Conservation (phyloP, 2,888 invertebrate species). For the Pristionchus entomophagus region DNA sequence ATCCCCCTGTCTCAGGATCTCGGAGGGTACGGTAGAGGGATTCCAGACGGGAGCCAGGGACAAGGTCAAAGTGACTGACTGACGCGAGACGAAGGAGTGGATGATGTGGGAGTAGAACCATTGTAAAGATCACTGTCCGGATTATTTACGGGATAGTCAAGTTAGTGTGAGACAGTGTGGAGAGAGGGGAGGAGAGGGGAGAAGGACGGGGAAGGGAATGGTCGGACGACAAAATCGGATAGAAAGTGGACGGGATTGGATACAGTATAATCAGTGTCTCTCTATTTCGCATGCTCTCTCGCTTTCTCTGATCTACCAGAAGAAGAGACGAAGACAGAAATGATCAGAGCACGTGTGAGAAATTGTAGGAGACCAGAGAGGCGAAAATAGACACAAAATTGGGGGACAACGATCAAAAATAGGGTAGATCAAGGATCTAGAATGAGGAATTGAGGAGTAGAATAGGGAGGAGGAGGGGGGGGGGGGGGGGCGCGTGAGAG, state of each 20-base stretch:
- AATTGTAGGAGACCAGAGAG: conserved; percentile 30
- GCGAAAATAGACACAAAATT: neutral
- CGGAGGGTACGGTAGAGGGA: neutral
- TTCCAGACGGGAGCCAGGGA: neutral
- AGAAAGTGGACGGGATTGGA: conserved; percentile 41
- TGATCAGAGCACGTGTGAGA: conserved; percentile 30
- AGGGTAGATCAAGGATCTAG: neutral
- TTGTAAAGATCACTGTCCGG: conserved; percentile 18
- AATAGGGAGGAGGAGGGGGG: neutral
- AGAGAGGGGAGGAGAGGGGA: neutral
- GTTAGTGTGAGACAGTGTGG: conserved; percentile 45
- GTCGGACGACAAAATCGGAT: conserved; percentile 5
- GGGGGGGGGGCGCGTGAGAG: neutral
- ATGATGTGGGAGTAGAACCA: conserved; percentile 1
- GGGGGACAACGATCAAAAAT: neutral
- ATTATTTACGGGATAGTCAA: conserved; percentile 28
- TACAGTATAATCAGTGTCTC: neutral
- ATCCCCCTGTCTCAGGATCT: neutral
- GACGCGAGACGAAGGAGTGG: neutral
- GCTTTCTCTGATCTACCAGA: neutral
- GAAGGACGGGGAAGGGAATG: neutral
- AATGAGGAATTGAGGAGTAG: neutral
- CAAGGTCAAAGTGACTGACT: neutral
- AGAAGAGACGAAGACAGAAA: conserved; percentile 33
- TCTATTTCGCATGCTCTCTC: neutral